These are phyloP conservation scores for Myotis vivesi DNA, from an alignment of 2,797 vertebrate species.

Conservation along the genomic window DNA sequence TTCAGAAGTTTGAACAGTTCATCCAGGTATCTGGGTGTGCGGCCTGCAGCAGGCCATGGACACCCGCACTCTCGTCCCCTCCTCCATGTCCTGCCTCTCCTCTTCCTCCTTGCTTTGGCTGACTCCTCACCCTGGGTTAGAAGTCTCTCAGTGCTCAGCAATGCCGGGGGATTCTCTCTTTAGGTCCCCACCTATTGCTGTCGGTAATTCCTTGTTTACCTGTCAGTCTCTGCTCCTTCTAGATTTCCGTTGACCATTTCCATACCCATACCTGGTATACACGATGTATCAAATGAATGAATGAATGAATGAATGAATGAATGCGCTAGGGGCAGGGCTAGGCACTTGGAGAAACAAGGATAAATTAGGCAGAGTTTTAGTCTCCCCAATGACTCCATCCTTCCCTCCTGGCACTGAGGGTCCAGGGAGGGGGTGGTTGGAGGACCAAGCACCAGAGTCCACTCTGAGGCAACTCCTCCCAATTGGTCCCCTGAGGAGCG, in stretches of 20 bases:
- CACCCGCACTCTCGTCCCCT: rapidly evolving
- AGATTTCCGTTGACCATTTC: not conserved
- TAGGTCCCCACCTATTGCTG: not conserved
- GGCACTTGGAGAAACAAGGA: not conserved
- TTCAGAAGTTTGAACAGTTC: slow-evolving; percentile 68
- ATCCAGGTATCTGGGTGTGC: slow-evolving; percentile 71
- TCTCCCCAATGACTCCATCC: not conserved
- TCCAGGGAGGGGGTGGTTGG: not conserved
- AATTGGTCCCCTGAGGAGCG: not conserved
- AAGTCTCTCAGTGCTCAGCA: not conserved
- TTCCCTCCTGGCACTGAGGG: not conserved
- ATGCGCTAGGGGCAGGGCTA: not conserved
- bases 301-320: not conserved
- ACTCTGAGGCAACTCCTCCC: not conserved
- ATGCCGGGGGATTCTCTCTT: not conserved
- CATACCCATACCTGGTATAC: not conserved
- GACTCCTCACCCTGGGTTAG: not conserved
- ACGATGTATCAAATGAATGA: not conserved
- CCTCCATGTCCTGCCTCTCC: not conserved
- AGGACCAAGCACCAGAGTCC: not conserved
- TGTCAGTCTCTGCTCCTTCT: not conserved
- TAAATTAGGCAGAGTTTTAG: not conserved
- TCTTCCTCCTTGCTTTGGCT: not conserved
- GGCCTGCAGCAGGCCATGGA: not conserved
- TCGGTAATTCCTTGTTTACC: not conserved